phyloP scores from a whole-genome alignment of 1,140 invertebrate genomes.

The Reticulitermes speratus region DNA sequence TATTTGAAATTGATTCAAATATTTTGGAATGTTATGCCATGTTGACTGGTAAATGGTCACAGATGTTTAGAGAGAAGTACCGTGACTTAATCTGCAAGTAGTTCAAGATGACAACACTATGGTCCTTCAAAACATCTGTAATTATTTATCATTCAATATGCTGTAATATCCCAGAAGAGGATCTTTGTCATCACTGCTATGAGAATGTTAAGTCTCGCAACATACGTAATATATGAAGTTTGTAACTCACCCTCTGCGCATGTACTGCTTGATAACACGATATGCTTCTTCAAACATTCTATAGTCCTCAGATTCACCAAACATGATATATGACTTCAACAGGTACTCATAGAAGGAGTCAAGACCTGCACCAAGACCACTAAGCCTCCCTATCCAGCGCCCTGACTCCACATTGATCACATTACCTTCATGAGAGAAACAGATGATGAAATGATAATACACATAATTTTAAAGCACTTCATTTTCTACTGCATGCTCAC shows the following conservation, averaged over 20 bases:
- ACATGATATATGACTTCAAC: constrained; percentile 65
- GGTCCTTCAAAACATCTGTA: too few relatives aligned
- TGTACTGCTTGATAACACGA: constrained; percentile 58
- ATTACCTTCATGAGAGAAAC: constrained; percentile 52
- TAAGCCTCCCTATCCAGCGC: constrained; percentile 59
- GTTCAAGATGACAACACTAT: too few relatives aligned
- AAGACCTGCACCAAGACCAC: constrained; percentile 67
- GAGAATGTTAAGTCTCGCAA: too few relatives aligned
- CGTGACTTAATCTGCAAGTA: too few relatives aligned
- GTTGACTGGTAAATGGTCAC: too few relatives aligned
- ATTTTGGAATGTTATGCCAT: too few relatives aligned
- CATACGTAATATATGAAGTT: neutral
- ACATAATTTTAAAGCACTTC: too few relatives aligned
- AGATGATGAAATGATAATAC: neutral
- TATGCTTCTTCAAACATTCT: constrained; percentile 64
- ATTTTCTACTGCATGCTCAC: too few relatives aligned
- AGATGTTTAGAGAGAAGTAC: too few relatives aligned
- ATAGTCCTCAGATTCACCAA: constrained; percentile 60
- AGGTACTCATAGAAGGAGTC: constrained; percentile 72
- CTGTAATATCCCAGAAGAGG: too few relatives aligned
- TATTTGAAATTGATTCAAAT: neutral
- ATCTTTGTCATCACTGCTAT: too few relatives aligned
- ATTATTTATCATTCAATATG: too few relatives aligned
- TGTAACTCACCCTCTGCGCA: constrained; percentile 58
- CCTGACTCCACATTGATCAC: constrained; percentile 65